phyloP scores from a whole-genome alignment of 2,888 invertebrate genomes.

The Parthenolecanium corni region DNA sequence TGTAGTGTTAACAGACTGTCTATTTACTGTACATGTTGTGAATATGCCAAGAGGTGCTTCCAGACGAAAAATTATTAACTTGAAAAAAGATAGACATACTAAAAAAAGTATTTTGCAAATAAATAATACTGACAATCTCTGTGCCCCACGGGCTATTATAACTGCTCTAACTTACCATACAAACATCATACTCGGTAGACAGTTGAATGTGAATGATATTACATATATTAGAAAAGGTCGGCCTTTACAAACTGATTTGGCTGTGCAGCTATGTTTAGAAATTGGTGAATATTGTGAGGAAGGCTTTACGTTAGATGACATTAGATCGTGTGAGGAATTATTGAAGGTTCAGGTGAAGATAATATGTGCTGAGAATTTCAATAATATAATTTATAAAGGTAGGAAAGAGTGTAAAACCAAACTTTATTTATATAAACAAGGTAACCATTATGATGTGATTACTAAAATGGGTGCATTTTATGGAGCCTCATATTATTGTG shows the following conservation, averaged over 20 bases:
- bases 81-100: conserved; percentile 6
- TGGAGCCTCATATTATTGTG: conserved; percentile 15
- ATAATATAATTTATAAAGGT: conserved; percentile 23
- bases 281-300: conserved; percentile 12
- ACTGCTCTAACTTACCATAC: conserved; percentile 1
- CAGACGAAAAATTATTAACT: conserved; percentile 6
- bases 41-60: neutral
- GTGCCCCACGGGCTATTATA: conserved; percentile 8
- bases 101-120: conserved; percentile 15
- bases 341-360: conserved; percentile 16
- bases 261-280: conserved; percentile 10
- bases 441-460: conserved; percentile 23
- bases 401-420: neutral
- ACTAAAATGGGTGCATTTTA: conserved; percentile 9
- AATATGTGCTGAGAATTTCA: conserved; percentile 21
- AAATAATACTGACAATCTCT: conserved; percentile 18
- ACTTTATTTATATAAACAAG: conserved; percentile 13
- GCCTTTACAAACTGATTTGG: conserved; percentile 9
- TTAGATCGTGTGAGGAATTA: conserved; percentile 15
- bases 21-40: conserved; percentile 4
- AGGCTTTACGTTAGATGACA: conserved; percentile 22
- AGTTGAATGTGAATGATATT: neutral
- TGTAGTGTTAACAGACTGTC: conserved; percentile 10
- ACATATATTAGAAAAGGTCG: conserved; percentile 17
- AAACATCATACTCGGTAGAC: conserved; percentile 8